A percentile compares a stretch with the other conserved stretches of the same genome.
phyloP scores from a whole-genome alignment of 1,140 invertebrate species.

The Hylaeus volcanicus region DNA sequence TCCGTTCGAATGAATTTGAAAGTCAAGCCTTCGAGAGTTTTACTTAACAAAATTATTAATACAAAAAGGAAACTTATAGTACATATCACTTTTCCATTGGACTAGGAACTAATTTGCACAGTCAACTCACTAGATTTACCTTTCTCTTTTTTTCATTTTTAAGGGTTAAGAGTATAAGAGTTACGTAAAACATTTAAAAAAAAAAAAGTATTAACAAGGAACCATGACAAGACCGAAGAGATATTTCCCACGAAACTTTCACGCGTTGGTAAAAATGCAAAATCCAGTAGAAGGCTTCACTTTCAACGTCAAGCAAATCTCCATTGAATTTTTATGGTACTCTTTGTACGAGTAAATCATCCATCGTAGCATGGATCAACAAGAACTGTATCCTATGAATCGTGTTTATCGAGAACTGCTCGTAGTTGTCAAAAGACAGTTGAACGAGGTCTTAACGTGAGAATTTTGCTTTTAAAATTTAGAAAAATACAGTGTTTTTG shows the following conservation, averaged over 20 bases:
- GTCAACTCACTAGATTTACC: constrained; percentile 43
- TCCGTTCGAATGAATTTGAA: constrained; percentile 60
- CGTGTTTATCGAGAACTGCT: constrained; percentile 18
- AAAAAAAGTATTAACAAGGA: constrained; percentile 52
- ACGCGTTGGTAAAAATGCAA: constrained; percentile 22
- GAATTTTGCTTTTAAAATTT: constrained; percentile 72
- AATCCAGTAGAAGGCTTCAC: constrained; percentile 65
- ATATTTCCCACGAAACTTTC: constrained; percentile 27
- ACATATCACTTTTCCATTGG: constrained; percentile 70
- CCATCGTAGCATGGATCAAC: constrained; percentile 37
- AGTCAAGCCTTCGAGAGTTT: constrained; percentile 64
- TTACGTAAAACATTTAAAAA: constrained; percentile 36
- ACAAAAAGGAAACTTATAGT: constrained; percentile 49
- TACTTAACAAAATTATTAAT: constrained; percentile 52
- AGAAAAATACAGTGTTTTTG: constrained; percentile 75
- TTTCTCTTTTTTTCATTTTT: constrained; percentile 27
- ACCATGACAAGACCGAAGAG: constrained; percentile 51
- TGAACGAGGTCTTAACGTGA: constrained; percentile 41
- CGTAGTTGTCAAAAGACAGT: constrained; percentile 46
- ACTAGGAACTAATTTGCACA: constrained; percentile 74
- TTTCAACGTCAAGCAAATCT: constrained; percentile 62
- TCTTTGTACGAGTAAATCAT: constrained; percentile 57
- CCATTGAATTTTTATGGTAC: constrained; percentile 43
- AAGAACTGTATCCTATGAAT: constrained; percentile 40
- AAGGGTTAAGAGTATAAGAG: constrained; percentile 40